These are phyloP conservation scores for Cyrtonyx montezumae DNA, from an alignment of 2,113 vertebrate genomes.

Conservation along the genomic window DNA sequence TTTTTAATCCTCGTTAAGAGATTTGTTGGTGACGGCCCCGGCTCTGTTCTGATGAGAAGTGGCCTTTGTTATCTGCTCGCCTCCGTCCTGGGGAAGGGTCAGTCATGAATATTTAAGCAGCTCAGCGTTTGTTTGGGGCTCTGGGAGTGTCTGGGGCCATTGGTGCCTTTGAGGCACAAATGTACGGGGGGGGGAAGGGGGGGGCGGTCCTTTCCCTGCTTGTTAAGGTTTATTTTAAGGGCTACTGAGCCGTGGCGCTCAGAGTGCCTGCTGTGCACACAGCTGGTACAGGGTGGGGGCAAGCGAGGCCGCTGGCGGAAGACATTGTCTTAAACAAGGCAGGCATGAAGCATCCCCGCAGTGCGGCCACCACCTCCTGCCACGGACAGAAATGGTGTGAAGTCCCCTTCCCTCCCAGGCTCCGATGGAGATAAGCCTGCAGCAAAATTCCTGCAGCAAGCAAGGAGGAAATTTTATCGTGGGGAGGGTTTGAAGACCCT, in stretches of 20 bases:
- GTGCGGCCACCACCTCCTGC: not conserved
- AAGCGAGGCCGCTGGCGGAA: not conserved
- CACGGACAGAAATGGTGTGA: not conserved
- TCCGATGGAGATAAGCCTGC: not conserved
- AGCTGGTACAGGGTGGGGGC: not conserved
- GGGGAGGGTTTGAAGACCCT: not conserved
- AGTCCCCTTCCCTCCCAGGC: not conserved
- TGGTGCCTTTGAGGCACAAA: not conserved
- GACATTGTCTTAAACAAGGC: not conserved
- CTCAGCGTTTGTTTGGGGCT: not conserved
- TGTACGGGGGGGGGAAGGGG: not conserved
- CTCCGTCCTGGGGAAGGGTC: not conserved
- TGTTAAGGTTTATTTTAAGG: conserved; percentile 1
- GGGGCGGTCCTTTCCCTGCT: not conserved
- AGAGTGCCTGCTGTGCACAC: not conserved
- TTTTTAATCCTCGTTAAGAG: conserved; percentile 62
- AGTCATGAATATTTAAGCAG: conserved; percentile 32
- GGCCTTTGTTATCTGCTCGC: not conserved
- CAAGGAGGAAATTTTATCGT: not conserved
- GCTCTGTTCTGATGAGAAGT: not conserved
- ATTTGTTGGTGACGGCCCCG: not conserved
- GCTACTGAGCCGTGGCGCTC: not conserved
- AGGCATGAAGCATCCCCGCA: not conserved
- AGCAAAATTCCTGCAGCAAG: not conserved
- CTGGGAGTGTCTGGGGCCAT: not conserved